Evolutionary conservation across 1,140 invertebrate genomes (phyloP).

Genomic region (Leguminivora glycinivorella): DNA sequence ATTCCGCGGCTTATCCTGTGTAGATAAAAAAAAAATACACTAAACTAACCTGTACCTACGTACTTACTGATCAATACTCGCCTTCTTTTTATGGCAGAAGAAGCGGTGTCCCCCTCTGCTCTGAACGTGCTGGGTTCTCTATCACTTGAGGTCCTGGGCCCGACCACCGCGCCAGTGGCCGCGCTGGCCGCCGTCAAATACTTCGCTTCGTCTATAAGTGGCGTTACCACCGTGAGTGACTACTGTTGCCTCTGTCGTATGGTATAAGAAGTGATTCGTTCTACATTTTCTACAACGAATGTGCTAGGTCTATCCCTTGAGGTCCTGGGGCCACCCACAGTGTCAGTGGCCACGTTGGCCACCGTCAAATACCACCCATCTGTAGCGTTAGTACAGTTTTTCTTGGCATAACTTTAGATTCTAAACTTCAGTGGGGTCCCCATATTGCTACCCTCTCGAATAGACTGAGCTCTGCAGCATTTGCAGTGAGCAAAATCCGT

Average conservation of each 20-base stretch:
- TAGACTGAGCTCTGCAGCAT: too few relatives aligned
- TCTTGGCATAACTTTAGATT: too few relatives aligned
- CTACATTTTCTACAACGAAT: too few relatives aligned
- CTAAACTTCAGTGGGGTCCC: too few relatives aligned
- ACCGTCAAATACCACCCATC: constrained; percentile 50
- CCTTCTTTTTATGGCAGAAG: constrained; percentile 39
- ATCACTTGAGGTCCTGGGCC: constrained; percentile 50
- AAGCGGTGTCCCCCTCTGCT: constrained; percentile 53
- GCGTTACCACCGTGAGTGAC: constrained; percentile 11
- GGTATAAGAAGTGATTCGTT: too few relatives aligned
- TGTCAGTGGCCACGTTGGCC: constrained; percentile 47
- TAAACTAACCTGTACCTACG: too few relatives aligned
- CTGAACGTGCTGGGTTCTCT: constrained; percentile 32
- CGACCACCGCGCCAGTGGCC: constrained; percentile 42
- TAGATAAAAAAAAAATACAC: too few relatives aligned
- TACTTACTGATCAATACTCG: too few relatives aligned
- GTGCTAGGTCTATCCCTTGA: constrained; percentile 44
- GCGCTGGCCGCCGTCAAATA: constrained; percentile 54
- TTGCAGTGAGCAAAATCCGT: too few relatives aligned
- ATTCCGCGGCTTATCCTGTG: too few relatives aligned
- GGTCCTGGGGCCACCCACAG: constrained; percentile 41
- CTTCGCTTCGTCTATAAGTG: constrained; percentile 46
- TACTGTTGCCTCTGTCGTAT: not conserved
- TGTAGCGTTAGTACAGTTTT: not conserved
- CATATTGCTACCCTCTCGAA: too few relatives aligned